Evolutionary conservation across 2,888 invertebrate genomes (phyloP).

Genomic region (Omphaloscelis lunosa): DNA sequence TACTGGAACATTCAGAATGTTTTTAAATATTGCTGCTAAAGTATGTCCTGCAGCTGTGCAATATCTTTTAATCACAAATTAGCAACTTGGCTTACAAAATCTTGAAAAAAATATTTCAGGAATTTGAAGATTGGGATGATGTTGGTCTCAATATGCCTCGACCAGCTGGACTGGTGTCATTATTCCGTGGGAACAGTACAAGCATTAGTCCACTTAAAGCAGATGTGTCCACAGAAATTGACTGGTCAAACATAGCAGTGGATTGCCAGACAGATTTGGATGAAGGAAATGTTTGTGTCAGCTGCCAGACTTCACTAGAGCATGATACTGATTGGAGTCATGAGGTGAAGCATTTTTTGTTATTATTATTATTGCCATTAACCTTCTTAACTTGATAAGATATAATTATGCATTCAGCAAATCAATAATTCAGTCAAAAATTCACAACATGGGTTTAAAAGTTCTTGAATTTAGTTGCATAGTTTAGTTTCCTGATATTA

Average conservation of each 20-base stretch:
- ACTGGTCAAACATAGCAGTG: conserved; percentile 76
- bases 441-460: not conserved
- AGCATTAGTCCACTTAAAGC: conserved; percentile 81
- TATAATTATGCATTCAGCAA: too few species aligned
- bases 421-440: not conserved
- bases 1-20: not conserved
- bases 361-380: not conserved
- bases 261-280: conserved; percentile 88
- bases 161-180: conserved; percentile 93
- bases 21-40: too few species aligned
- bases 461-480: not conserved
- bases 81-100: not conserved
- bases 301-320: conserved; percentile 84
- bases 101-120: conserved; percentile 84
- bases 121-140: conserved; percentile 98
- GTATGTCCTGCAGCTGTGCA: not conserved
- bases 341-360: conserved; percentile 77
- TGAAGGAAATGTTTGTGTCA: conserved; percentile 84
- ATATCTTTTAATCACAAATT: not conserved
- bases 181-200: conserved; percentile 91
- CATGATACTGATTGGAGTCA: conserved; percentile 86
- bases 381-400: not conserved
- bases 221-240: conserved; percentile 88
- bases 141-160: conserved; percentile 96
- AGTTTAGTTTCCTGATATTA: not conserved